These are phyloP conservation scores for Schlechtendalia chinensis DNA, from an alignment of 1,140 invertebrate genomes.

Conservation along the genomic window DNA sequence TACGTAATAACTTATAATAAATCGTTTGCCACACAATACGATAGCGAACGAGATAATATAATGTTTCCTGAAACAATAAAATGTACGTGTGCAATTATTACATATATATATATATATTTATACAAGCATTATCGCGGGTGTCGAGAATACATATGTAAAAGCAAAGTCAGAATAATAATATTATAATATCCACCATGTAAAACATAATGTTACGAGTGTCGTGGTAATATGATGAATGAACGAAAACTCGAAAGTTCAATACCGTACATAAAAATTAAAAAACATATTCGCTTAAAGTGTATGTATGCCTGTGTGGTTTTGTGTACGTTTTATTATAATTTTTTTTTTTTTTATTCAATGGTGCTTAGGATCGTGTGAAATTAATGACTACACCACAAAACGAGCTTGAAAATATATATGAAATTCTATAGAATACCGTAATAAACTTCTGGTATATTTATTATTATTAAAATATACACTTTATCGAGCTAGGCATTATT, in stretches of 20 bases:
- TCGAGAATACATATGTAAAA: not conserved
- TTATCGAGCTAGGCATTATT: no score
- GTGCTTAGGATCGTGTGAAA: no score
- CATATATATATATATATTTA: not conserved
- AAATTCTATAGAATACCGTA: no score
- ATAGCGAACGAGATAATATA: not conserved
- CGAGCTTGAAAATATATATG: no score
- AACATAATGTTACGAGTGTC: not conserved
- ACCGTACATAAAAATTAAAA: not conserved
- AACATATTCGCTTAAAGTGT: no score
- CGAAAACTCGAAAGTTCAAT: not conserved
- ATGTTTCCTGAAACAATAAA: constrained; percentile 42
- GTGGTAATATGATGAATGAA: not conserved
- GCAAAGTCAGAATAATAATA: not conserved
- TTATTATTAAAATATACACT: no score
- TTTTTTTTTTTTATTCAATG: no score
- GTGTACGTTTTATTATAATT: no score
- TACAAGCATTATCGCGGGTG: no score
- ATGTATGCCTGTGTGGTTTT: no score
- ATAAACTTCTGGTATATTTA: no score
- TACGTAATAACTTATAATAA: not conserved
- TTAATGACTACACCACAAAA: no score
- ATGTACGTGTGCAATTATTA: not conserved
- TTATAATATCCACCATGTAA: not conserved
- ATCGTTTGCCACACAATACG: not conserved